Percentiles rank a stretch among this genome's conserved stretches.
Conservation (phyloP, 2,888 invertebrate species). For the Drosophila mettleri region DNA sequence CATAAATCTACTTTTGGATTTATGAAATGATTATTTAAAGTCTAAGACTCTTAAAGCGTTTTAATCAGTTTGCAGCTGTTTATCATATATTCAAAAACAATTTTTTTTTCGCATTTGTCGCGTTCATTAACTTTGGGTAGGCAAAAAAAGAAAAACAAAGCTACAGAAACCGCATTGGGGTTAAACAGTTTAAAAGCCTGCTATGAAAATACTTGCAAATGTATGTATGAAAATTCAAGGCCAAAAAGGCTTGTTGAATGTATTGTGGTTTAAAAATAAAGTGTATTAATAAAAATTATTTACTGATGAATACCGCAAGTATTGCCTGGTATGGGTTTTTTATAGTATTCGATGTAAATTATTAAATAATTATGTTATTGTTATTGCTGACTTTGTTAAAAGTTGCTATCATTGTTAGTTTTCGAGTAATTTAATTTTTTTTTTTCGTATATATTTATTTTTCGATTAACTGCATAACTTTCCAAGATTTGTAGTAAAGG, state of each 20-base stretch:
- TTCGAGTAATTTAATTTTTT: neutral
- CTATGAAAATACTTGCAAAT: slow-evolving; percentile 12
- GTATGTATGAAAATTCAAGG: slow-evolving; percentile 29
- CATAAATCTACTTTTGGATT: slow-evolving; percentile 3
- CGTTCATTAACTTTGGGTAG: slow-evolving; percentile 59
- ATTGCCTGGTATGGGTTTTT: slow-evolving; percentile 16
- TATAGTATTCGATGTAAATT: slow-evolving; percentile 14
- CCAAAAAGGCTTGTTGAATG: slow-evolving; percentile 28
- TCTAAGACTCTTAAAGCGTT: neutral
- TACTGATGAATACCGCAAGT: slow-evolving; percentile 9
- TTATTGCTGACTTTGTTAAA: slow-evolving; percentile 4
- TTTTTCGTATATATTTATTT: no score
- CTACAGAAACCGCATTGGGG: slow-evolving; percentile 25
- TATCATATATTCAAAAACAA: slow-evolving; percentile 14
- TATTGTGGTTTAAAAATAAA: slow-evolving; percentile 43
- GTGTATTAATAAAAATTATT: slow-evolving; percentile 14
- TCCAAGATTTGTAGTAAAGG: neutral
- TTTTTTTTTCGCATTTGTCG: slow-evolving; percentile 10
- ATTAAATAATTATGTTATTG: slow-evolving; percentile 18
- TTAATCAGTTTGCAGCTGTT: slow-evolving; percentile 28
- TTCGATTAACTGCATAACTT: no score
- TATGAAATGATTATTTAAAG: neutral
- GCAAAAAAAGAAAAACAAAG: neutral
- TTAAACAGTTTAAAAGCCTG: slow-evolving; percentile 43
- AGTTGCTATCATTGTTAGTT: neutral